These are phyloP conservation scores for Psophia crepitans DNA, from an alignment of 2,113 vertebrate species.

Conservation along the genomic window DNA sequence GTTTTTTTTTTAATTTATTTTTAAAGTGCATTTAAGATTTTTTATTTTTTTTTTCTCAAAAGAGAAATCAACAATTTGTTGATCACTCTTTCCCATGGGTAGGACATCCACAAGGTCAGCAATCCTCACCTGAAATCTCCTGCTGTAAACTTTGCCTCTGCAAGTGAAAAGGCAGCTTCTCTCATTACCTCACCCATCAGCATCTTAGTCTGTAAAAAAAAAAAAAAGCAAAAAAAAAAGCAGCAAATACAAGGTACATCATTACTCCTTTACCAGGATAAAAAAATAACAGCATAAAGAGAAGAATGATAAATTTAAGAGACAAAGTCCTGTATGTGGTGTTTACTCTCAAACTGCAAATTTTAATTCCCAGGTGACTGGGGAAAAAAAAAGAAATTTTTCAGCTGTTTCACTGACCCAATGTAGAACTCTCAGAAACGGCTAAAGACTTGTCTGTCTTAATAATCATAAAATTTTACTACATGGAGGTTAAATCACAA, in stretches of 20 bases:
- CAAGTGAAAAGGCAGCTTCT: constrained; percentile 96
- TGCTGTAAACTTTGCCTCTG: constrained; percentile 97
- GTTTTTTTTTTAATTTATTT: neutral
- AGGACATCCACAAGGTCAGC: neutral
- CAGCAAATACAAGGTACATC: neutral
- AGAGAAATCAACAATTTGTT: neutral
- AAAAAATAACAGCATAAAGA: neutral
- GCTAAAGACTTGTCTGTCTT: neutral
- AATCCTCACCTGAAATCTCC: constrained; percentile 96
- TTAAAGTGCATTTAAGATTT: neutral
- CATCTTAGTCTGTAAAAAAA: constrained; percentile 87
- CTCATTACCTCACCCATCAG: constrained; percentile 99
- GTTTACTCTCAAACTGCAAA: neutral
- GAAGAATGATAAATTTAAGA: neutral
- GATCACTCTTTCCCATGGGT: neutral
- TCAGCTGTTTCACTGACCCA: neutral
- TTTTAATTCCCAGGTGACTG: neutral
- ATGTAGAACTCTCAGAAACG: neutral
- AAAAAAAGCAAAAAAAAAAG: neutral
- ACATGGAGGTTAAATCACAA: neutral
- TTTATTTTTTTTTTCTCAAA: neutral
- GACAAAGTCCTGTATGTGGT: neutral
- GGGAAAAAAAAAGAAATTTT: neutral
- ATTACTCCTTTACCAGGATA: neutral
- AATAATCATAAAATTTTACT: neutral